These are phyloP conservation scores for Australoheros scitulus DNA, from an alignment of 2,113 vertebrate species.

Conservation along the genomic window DNA sequence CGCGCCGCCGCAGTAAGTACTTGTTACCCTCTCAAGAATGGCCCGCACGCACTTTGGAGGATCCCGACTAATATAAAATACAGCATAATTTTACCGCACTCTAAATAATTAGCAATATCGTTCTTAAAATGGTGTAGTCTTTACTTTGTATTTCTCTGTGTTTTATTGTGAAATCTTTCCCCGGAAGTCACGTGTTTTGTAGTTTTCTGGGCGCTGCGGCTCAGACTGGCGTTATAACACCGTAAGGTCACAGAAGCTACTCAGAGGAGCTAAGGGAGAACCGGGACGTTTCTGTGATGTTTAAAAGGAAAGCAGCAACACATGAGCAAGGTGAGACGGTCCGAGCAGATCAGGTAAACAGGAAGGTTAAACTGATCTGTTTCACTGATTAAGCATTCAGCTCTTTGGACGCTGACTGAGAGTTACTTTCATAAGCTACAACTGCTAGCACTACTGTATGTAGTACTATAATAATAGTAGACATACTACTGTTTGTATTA, in stretches of 20 bases:
- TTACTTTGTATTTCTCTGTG: not conserved
- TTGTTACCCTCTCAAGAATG: not conserved
- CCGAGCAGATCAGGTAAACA: not conserved
- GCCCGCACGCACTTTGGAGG: fast-evolving
- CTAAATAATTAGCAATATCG: not conserved
- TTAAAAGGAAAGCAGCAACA: not conserved
- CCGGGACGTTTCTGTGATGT: not conserved
- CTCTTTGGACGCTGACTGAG: not conserved
- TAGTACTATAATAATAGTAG: not conserved
- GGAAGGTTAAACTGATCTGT: not conserved
- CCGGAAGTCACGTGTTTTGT: constrained; percentile 21
- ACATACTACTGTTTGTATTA: not conserved
- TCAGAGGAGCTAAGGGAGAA: not conserved
- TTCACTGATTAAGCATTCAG: not conserved
- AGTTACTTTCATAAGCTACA: not conserved
- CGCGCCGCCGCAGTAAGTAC: not conserved
- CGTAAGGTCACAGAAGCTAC: constrained; percentile 26
- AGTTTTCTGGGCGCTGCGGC: not conserved
- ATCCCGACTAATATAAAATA: not conserved
- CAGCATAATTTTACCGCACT: not conserved
- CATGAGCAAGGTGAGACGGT: not conserved
- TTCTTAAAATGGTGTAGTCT: not conserved
- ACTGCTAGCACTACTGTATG: not conserved
- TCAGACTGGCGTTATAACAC: not conserved
- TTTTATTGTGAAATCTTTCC: not conserved